These are phyloP conservation scores for Zele albiditarsus DNA, from an alignment of 2,888 invertebrate genomes.

Conservation along the genomic window DNA sequence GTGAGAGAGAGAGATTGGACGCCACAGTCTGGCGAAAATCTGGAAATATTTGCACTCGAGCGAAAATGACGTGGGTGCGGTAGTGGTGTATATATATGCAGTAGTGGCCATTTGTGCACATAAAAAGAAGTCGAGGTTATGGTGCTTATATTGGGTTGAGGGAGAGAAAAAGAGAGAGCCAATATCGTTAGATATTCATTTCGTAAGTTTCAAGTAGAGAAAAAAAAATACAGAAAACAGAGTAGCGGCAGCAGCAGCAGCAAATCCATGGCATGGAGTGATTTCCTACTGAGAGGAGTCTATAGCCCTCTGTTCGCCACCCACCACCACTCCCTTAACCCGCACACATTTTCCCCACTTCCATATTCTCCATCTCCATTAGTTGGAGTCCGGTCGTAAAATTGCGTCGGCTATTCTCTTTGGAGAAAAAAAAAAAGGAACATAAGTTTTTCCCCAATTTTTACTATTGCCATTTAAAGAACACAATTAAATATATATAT, in stretches of 20 bases:
- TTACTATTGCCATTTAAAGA: background rate
- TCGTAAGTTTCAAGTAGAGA: slow-evolving; percentile 71
- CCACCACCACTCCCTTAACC: background rate
- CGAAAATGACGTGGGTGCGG: slow-evolving; percentile 58
- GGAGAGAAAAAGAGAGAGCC: slow-evolving; percentile 54
- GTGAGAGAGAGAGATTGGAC: background rate
- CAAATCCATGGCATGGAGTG: background rate
- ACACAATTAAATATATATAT: background rate
- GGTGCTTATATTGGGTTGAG: slow-evolving; percentile 48
- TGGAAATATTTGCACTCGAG: slow-evolving; percentile 64
- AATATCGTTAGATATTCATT: slow-evolving; percentile 72
- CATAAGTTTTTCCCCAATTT: too few species aligned
- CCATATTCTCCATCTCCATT: background rate
- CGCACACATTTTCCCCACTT: background rate
- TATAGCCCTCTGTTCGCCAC: too few species aligned
- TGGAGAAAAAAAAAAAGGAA: too few species aligned
- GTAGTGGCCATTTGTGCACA: slow-evolving; percentile 20
- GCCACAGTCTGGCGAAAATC: slow-evolving; percentile 51
- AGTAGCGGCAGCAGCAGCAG: slow-evolving; percentile 52
- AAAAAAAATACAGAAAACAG: slow-evolving; percentile 65
- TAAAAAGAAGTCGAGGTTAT: slow-evolving; percentile 30
- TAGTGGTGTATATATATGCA: slow-evolving; percentile 3
- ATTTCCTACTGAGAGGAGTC: background rate
- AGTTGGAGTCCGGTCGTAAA: background rate
- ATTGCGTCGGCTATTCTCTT: background rate